phyloP scores from a whole-genome alignment of 2,797 vertebrate genomes.

The Crax fasciolata region DNA sequence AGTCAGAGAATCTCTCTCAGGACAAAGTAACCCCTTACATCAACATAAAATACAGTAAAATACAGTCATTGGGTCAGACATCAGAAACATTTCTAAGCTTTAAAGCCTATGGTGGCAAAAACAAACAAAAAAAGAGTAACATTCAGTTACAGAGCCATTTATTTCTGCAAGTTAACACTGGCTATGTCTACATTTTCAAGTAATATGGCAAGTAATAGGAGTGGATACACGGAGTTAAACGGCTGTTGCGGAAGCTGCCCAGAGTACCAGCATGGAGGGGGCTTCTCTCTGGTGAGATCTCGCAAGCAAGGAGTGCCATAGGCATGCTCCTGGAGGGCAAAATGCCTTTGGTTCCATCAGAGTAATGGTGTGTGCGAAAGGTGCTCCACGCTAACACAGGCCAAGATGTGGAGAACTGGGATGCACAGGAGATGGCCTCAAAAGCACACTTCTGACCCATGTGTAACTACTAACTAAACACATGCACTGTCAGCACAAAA shows the following conservation, averaged over 20 bases:
- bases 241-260: neutral
- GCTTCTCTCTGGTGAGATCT: neutral
- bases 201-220: neutral
- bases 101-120: fast-evolving
- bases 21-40: neutral
- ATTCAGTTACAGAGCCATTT: neutral
- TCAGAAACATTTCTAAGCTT: slow-evolving; percentile 11
- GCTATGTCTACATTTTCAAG: slow-evolving; percentile 1
- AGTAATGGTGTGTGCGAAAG: neutral
- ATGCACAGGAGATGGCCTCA: neutral
- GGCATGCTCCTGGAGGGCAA: neutral
- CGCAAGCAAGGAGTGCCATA: fast-evolving
- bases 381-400: neutral
- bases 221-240: neutral
- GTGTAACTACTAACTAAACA: neutral
- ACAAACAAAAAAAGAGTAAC: neutral
- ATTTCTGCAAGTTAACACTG: slow-evolving; percentile 54
- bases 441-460: neutral
- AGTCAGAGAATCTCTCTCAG: neutral
- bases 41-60: neutral
- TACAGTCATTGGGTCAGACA: neutral
- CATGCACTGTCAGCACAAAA: neutral
- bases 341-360: neutral
- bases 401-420: fast-evolving
- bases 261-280: fast-evolving